phyloP scores from a whole-genome alignment of 2,888 invertebrate species.

The Thymelicus sylvestris region DNA sequence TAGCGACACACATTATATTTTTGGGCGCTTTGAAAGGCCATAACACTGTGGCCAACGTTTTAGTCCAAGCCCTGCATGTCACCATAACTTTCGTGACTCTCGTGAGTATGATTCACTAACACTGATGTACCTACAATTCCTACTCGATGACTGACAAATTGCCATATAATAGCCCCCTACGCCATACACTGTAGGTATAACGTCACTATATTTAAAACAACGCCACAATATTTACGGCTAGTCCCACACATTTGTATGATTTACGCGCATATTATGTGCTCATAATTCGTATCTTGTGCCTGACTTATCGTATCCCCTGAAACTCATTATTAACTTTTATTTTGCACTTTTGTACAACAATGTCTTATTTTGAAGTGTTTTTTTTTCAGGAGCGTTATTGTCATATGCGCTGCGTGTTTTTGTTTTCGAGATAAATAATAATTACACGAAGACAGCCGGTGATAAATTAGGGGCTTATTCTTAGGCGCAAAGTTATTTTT shows the following conservation, averaged over 20 bases:
- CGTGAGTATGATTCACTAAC: not conserved
- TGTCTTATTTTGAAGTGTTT: conserved; percentile 38
- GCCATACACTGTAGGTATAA: conserved; percentile 56
- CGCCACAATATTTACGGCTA: conserved; percentile 60
- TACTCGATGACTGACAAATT: conserved; percentile 73
- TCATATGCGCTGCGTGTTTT: conserved; percentile 35
- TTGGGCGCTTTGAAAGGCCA: too few species aligned
- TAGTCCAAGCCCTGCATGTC: too few species aligned
- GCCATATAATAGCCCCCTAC: conserved; percentile 51
- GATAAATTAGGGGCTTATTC: conserved; percentile 43
- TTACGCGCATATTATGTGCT: conserved; percentile 65
- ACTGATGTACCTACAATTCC: not conserved
- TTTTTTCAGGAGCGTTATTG: conserved; percentile 46
- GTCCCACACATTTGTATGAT: conserved; percentile 64
- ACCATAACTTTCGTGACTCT: too few species aligned
- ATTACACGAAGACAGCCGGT: conserved; percentile 35
- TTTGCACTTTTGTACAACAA: conserved; percentile 39
- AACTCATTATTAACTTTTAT: conserved; percentile 75
- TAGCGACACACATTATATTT: not conserved
- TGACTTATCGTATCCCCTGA: conserved; percentile 65
- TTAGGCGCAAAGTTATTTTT: conserved; percentile 44
- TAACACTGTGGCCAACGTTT: not conserved
- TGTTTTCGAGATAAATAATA: conserved; percentile 37
- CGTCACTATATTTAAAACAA: conserved; percentile 40
- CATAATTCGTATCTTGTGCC: conserved; percentile 62